A percentile compares a stretch with the other conserved stretches of the same genome.
These are phyloP conservation scores for Stratiomys singularior DNA, from an alignment of 2,888 invertebrate genomes.

Conservation along the genomic window DNA sequence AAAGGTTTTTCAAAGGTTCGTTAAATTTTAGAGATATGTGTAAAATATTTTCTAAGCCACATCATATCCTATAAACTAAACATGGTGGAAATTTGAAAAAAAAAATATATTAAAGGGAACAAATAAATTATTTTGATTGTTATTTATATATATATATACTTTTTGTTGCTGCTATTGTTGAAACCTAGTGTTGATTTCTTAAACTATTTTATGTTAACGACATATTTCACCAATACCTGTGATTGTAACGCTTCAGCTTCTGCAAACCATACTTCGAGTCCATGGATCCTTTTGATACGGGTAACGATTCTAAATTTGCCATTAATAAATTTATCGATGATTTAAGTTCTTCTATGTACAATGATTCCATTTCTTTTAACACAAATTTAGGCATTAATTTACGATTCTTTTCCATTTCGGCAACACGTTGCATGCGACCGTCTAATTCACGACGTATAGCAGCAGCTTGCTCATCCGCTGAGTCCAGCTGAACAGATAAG, in stretches of 20 bases:
- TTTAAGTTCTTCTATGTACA: slow-evolving; percentile 98
- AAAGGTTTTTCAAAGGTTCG: too few species aligned
- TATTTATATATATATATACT: not conserved
- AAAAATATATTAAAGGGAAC: too few species aligned
- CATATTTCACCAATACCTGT: slow-evolving; percentile 75
- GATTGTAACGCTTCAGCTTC: slow-evolving; percentile 98
- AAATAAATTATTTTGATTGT: too few species aligned
- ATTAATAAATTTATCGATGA: slow-evolving; percentile 97
- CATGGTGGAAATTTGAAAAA: too few species aligned
- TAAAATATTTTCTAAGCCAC: too few species aligned
- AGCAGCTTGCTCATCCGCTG: slow-evolving; percentile 99
- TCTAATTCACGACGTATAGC: slow-evolving; percentile 98
- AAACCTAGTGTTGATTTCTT: too few species aligned
- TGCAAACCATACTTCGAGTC: slow-evolving; percentile 97
- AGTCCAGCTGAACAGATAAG: slow-evolving; percentile 82
- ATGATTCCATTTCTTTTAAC: slow-evolving; percentile 99
- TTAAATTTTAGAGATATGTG: too few species aligned
- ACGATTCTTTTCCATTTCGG: slow-evolving; percentile 97
- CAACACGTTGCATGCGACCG: slow-evolving; percentile 95
- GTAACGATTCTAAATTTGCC: slow-evolving; percentile 98
- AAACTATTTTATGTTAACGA: slow-evolving; percentile 17
- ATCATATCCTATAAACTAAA: too few species aligned
- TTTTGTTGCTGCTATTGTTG: too few species aligned
- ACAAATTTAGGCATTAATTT: slow-evolving; percentile 99
- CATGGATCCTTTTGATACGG: slow-evolving; percentile 97